Base-by-base conservation (phyloP, 2,113 vertebrate species). In the Gymnorhina tibicen region DNA sequence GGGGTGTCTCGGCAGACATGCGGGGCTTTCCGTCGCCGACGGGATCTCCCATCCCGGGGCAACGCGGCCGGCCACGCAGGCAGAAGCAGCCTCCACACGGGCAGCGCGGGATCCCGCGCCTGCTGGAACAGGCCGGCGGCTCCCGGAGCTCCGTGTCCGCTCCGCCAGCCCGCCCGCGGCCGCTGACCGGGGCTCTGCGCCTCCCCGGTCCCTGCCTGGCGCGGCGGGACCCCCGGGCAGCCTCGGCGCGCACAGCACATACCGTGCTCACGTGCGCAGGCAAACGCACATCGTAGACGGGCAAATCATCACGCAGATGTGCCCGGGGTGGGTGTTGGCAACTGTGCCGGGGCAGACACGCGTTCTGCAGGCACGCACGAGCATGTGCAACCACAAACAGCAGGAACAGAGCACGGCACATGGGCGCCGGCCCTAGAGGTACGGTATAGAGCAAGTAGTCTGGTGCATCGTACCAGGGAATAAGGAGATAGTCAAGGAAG, bases 401-500 rank as follows among this genome's bases (percentile, higher is more conserved):
- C 35, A 12, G 67, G 49, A 20, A 21, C 20, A 3, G 47, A 37
- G 67, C 28, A 0, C 21, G 1, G 68, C 32, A 16, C 46, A 6
- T 0, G 66, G 66, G 24, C 16, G 33, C 70, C 58, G 30, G 49
- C 52, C 63, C 56, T 3, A 0, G 24, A 35, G 58, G 24, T 13
- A 4, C 12, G 0, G 50, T 5, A 74, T 24, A 24, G 20, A 8
- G 20, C 23, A 6, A 46, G 39, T 59, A 60, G 42, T 3, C 30
- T 26, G 10, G 19, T 11, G 50, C 24, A 0, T n/a, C 1, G 0
- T 10, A 26, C 10, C 3, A 8, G 19, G 18, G 13, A 27, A 16
- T 19, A 47, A 55, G 2, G 3, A 50, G 19, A 18, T 1, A 35
- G 44, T 2, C 32, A 20, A n/a, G 30, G 28, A 84, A 60, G 42